Evolutionary conservation across 2,888 invertebrate species (phyloP).

Genomic region (Autographa gamma): DNA sequence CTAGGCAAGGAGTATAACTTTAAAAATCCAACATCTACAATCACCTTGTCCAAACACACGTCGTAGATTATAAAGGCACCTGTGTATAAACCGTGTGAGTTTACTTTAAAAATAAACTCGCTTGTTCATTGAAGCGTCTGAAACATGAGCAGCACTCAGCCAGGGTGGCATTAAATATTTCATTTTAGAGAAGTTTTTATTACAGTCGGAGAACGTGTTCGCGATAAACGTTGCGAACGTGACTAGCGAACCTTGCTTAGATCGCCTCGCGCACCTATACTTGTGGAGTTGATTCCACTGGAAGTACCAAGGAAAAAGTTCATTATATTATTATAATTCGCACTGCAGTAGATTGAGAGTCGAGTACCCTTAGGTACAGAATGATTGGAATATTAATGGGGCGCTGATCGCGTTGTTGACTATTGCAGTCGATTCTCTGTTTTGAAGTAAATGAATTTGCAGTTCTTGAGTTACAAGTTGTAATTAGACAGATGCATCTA

Average conservation of each 20-base stretch:
- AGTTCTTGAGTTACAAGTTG: not conserved
- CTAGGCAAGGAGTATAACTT: slow-evolving; percentile 14
- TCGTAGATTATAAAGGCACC: slow-evolving; percentile 50
- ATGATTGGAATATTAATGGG: not conserved
- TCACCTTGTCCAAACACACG: slow-evolving; percentile 37
- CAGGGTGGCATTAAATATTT: slow-evolving; percentile 86
- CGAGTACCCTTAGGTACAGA: not conserved
- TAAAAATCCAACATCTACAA: slow-evolving; percentile 36
- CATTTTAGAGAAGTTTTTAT: slow-evolving; percentile 89
- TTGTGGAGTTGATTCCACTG: slow-evolving; percentile 58
- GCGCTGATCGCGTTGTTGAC: not conserved
- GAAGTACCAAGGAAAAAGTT: slow-evolving; percentile 39
- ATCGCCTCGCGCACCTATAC: slow-evolving; percentile 66
- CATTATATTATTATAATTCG: not conserved
- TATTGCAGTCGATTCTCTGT: not conserved
- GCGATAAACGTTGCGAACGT: slow-evolving; percentile 85
- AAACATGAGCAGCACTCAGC: slow-evolving; percentile 74
- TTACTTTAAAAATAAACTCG: slow-evolving; percentile 76
- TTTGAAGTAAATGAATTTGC: not conserved
- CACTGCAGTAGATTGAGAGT: not conserved
- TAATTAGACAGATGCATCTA: too few species aligned
- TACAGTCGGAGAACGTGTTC: slow-evolving; percentile 84
- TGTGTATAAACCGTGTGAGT: slow-evolving; percentile 58
- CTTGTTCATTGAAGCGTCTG: slow-evolving; percentile 72
- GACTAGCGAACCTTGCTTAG: slow-evolving; percentile 84